Evolutionary conservation across 2,113 vertebrate genomes (phyloP), one percentile per base, ranked within the genome.

Genomic region (Eubucco bourcierii): DNA sequence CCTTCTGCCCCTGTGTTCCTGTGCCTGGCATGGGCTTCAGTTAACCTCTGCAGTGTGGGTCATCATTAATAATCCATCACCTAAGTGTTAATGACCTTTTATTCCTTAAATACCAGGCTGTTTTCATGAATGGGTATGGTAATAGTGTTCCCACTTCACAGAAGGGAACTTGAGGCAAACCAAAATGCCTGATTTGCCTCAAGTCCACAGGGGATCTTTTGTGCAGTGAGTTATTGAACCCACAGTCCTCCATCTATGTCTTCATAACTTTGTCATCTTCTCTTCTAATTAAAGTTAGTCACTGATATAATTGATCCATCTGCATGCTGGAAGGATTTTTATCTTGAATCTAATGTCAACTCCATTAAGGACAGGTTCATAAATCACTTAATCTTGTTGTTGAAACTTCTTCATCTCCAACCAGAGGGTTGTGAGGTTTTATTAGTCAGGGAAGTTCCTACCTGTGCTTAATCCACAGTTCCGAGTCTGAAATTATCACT

Each of bases 201-300:
- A 50, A 74, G 72, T 41, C 71, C 60, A 23, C 77, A 59, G 78
- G 64, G 73, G 23, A 76, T 59, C 81, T 72, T 91, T 71, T 83
- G 58, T 83, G 67, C 63, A 53, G 9, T 6, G 25, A 91, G 41
- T 44, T 79, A 23, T 55, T 89, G 85, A 89, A 89, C 68, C 67
- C 63, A 41, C 64, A 87, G 71, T 33, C 34, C 52, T 56, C 9
- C 34, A 59, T 31, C 66, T 55, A 23, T 80, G 28, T 52, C 67
- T 91, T 67, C 90, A 67, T 56, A 74, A 77, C n/a, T 21, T 7
- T 3, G 13, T 27, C 46, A 44, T 65, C 58, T 77, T 74, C 67
- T 63, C 58, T 88, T 17, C 61, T 95, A 84, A 91, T 94, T 94
- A 91, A 83, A 71, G 75, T n/a, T 88, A 88, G 65, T 88, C 59